Conservation (phyloP, 2,888 invertebrate genomes). For the Clostera curtula region DNA sequence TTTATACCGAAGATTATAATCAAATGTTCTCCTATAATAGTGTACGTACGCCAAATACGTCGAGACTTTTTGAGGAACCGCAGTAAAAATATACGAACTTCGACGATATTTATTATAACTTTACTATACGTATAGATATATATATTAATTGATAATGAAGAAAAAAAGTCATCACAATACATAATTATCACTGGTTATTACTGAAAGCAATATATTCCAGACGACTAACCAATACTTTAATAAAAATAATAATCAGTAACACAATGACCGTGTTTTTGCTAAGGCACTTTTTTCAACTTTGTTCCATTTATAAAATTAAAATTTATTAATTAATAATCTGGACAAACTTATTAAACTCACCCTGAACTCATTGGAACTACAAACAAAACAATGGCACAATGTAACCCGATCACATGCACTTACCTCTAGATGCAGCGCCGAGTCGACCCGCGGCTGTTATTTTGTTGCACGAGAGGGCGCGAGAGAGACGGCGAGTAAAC, state of each 20-base stretch:
- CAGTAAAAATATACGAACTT: too few relatives aligned
- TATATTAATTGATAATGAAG: not conserved
- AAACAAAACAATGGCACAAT: conserved; percentile 19
- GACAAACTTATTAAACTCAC: conserved; percentile 16
- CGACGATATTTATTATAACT: too few relatives aligned
- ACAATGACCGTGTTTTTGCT: too few relatives aligned
- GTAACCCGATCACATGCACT: conserved; percentile 21
- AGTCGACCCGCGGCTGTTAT: conserved; percentile 39
- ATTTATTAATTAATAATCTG: conserved; percentile 2
- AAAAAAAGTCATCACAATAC: not conserved
- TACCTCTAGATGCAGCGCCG: conserved; percentile 40
- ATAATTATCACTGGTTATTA: not conserved
- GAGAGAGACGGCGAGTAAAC: conserved; percentile 59
- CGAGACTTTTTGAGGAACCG: conserved; percentile 2
- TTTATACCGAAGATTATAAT: conserved; percentile 14
- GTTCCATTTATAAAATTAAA: too few relatives aligned
- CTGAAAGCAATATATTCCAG: too few relatives aligned
- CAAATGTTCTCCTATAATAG: conserved; percentile 7
- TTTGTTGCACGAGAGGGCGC: conserved; percentile 51
- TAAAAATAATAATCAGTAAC: too few relatives aligned
- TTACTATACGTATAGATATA: not conserved
- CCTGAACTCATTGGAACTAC: too few relatives aligned
- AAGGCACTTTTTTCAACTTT: too few relatives aligned
- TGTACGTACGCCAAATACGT: conserved; percentile 6
- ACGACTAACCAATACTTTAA: too few relatives aligned